phyloP scores from a whole-genome alignment of 2,797 vertebrate species.

The Peromyscus attwateri region DNA sequence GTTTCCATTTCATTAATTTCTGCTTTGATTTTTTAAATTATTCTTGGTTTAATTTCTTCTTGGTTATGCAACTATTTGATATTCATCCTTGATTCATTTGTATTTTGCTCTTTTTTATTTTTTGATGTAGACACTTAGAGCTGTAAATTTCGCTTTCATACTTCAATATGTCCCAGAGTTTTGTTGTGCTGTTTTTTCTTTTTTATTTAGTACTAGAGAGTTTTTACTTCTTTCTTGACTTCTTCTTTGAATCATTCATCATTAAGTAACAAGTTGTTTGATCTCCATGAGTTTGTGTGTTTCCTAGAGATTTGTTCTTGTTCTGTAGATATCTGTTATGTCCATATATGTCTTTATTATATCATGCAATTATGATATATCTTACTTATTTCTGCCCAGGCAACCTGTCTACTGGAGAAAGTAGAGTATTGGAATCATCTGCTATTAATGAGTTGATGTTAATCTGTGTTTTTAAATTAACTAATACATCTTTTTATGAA shows the following conservation, averaged over 20 bases:
- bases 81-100: too few species aligned
- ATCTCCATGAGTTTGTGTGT: neutral
- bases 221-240: neutral
- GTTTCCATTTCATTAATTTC: too few species aligned
- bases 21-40: too few species aligned
- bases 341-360: neutral
- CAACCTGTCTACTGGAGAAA: neutral
- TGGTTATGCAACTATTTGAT: too few species aligned
- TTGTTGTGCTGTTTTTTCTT: too few species aligned
- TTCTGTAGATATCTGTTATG: neutral
- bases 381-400: neutral
- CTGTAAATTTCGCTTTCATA: too few species aligned
- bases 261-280: neutral
- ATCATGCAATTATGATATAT: neutral
- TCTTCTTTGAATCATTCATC: neutral
- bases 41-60: too few species aligned
- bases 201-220: neutral
- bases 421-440: neutral
- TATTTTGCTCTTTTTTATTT: too few species aligned
- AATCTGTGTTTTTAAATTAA: neutral
- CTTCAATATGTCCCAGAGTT: too few species aligned
- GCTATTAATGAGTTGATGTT: neutral
- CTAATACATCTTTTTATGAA: neutral
- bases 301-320: neutral
- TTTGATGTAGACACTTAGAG: too few species aligned